These are phyloP conservation scores for Papilio gigon DNA, from an alignment of 2,888 invertebrate genomes.

Conservation along the genomic window DNA sequence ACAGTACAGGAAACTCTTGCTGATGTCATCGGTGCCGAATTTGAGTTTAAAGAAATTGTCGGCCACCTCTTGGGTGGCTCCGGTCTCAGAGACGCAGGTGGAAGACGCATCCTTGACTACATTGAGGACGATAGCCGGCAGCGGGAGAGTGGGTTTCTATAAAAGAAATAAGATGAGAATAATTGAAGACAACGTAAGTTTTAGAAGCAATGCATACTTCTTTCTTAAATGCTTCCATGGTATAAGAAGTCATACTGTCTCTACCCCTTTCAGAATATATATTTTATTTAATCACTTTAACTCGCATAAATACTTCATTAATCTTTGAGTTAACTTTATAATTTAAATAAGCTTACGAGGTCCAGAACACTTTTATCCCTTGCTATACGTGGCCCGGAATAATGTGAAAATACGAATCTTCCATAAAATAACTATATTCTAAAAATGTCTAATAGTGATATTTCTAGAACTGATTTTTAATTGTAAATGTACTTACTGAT, in stretches of 20 bases:
- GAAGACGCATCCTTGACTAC: constrained; percentile 16
- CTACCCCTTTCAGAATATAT: not conserved
- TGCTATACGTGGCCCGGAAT: too few relatives aligned
- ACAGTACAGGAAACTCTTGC: constrained; percentile 36
- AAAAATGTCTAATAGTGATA: not conserved
- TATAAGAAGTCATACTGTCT: not conserved
- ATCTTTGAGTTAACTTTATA: not conserved
- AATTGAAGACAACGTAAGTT: not conserved
- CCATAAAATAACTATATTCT: not conserved
- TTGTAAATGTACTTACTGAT: constrained; percentile 21
- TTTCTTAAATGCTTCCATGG: too few relatives aligned
- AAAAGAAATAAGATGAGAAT: constrained; percentile 8
- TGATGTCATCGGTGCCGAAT: constrained; percentile 19
- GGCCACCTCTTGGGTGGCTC: constrained; percentile 21
- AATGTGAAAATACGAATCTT: too few relatives aligned
- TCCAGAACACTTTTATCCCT: not conserved
- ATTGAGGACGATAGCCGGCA: constrained; percentile 25
- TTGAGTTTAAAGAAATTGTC: constrained; percentile 37
- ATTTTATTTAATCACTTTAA: not conserved
- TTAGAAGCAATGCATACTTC: not conserved
- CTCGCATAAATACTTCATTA: not conserved
- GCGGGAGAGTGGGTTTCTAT: constrained; percentile 25
- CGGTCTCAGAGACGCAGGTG: constrained; percentile 30
- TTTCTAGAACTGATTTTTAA: not conserved
- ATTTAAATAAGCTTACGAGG: not conserved